Conservation (phyloP, 2,888 invertebrate species). For the Xestia sexstrigata region DNA sequence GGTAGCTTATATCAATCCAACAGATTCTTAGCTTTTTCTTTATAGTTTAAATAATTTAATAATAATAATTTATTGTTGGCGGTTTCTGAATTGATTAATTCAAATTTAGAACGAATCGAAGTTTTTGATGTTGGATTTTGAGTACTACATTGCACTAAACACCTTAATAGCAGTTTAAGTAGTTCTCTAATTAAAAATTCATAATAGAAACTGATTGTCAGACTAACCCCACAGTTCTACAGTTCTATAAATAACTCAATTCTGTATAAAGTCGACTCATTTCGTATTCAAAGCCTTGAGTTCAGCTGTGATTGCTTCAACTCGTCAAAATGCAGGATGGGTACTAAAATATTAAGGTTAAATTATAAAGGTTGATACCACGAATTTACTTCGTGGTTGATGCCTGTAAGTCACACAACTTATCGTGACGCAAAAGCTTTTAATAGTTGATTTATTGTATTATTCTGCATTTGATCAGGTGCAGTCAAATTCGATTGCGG, state of each 20-base stretch:
- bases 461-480: conserved; percentile 13
- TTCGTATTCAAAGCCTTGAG: conserved; percentile 23
- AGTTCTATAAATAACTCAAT: neutral
- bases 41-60: too few relatives aligned
- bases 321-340: neutral
- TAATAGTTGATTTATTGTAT: conserved; percentile 28
- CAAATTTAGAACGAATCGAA: neutral
- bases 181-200: neutral
- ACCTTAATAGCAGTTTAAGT: neutral
- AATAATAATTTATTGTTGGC: too few relatives aligned
- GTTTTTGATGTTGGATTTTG: neutral
- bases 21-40: neutral
- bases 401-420: conserved; percentile 38
- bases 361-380: conserved; percentile 13
- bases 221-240: neutral
- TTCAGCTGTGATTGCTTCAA: conserved; percentile 17
- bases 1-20: neutral
- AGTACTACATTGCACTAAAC: neutral
- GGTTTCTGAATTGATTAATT: neutral
- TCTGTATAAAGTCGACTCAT: neutral
- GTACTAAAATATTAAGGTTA: conserved; percentile 33
- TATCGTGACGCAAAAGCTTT: conserved; percentile 44
- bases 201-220: neutral
- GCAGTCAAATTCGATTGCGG: neutral
- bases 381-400: conserved; percentile 10